Percentiles rank a stretch among this genome's conserved stretches.
Conservation (phyloP, 2,888 invertebrate genomes). For the Drosophila colorata region DNA sequence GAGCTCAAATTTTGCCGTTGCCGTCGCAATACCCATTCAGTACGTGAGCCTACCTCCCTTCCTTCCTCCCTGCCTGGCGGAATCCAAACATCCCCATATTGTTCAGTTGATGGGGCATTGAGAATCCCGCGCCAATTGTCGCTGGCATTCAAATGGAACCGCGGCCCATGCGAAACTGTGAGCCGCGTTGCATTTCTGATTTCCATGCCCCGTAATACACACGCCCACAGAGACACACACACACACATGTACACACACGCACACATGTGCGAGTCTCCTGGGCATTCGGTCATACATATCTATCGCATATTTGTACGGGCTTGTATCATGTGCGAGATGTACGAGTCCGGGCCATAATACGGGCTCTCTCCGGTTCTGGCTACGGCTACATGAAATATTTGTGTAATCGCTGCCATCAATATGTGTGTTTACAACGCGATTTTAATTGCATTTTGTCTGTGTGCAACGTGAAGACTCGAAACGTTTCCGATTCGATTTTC, state of each 20-base stretch:
- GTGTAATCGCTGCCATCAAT: conserved; percentile 55
- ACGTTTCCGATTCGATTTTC: conserved; percentile 26
- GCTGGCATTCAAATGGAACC: conserved; percentile 36
- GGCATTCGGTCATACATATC: not conserved
- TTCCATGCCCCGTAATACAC: conserved; percentile 14
- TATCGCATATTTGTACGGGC: conserved; percentile 1
- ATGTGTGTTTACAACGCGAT: conserved; percentile 57
- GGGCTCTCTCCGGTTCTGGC: not conserved
- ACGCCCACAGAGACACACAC: not conserved
- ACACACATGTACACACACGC: not conserved
- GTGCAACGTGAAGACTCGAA: conserved; percentile 20
- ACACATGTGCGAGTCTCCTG: not conserved
- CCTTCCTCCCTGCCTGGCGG: not conserved
- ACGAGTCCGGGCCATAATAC: not conserved
- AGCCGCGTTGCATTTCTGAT: conserved; percentile 38
- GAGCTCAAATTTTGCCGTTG: not conserved
- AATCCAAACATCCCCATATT: conserved; percentile 11
- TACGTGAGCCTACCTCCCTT: not conserved
- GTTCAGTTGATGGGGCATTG: conserved; percentile 43
- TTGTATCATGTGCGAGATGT: conserved; percentile 24
- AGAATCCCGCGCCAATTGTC: conserved; percentile 53
- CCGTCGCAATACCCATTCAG: not conserved
- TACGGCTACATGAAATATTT: conserved; percentile 43
- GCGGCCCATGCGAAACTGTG: conserved; percentile 19
- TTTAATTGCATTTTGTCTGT: conserved; percentile 61